Percentiles rank a stretch among this genome's conserved stretches.
phyloP scores from a whole-genome alignment of 2,888 invertebrate species.

The Netelia melanura region DNA sequence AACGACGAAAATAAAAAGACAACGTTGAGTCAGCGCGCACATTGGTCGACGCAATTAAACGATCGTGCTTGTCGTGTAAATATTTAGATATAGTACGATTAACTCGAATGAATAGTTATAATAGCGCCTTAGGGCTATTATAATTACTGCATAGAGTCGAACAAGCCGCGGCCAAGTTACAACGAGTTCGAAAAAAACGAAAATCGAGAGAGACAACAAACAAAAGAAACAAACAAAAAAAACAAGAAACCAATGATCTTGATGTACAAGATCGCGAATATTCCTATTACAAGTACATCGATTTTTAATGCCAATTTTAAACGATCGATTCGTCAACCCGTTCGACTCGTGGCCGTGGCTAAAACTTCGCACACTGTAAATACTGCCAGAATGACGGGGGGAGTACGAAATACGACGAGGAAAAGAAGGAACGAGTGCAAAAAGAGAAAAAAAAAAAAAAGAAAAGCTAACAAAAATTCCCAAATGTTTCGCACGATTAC shows the following conservation, averaged over 20 bases:
- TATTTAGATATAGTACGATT: constrained; percentile 47
- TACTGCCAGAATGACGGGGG: constrained; percentile 19
- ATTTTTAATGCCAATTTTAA: constrained; percentile 45
- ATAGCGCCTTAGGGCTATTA: constrained; percentile 32
- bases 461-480: constrained; percentile 28
- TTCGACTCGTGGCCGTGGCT: constrained; percentile 28
- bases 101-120: constrained; percentile 37
- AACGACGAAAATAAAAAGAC: constrained; percentile 3
- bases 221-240: background rate
- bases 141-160: constrained; percentile 30
- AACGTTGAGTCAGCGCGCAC: constrained; percentile 25
- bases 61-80: constrained; percentile 66
- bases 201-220: background rate
- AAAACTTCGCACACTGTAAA: constrained; percentile 29
- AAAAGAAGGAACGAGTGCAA: constrained; percentile 13
- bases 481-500: constrained; percentile 66
- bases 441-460: constrained; percentile 2
- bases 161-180: constrained; percentile 28
- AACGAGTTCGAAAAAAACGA: background rate
- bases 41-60: constrained; percentile 56
- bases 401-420: constrained; percentile 5
- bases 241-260: background rate
- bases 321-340: constrained; percentile 25
- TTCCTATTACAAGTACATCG: constrained; percentile 37
- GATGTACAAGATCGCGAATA: constrained; percentile 7